A percentile compares a stretch with the other conserved stretches of the same genome.
These are phyloP conservation scores for Danaus chrysippus DNA, from an alignment of 2,888 invertebrate genomes.

Conservation along the genomic window DNA sequence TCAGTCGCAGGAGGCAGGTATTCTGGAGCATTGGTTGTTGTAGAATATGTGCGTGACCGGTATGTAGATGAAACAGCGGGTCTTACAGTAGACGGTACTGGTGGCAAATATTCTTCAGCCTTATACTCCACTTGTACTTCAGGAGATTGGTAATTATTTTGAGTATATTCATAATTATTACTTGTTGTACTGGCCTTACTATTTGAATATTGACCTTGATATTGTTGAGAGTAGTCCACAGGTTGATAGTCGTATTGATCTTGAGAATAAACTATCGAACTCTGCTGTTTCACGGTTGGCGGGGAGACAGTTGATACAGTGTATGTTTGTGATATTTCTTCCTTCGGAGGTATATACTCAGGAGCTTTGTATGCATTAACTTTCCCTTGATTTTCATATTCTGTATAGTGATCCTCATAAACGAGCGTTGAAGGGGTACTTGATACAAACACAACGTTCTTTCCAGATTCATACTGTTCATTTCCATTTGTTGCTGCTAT, in stretches of 20 bases:
- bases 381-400: slow-evolving; percentile 52
- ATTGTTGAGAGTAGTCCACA: slow-evolving; percentile 41
- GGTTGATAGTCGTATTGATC: slow-evolving; percentile 49
- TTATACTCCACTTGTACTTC: slow-evolving; percentile 65
- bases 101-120: slow-evolving; percentile 66
- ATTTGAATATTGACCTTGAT: slow-evolving; percentile 46
- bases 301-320: slow-evolving; percentile 48
- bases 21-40: slow-evolving; percentile 44
- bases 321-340: slow-evolving; percentile 50
- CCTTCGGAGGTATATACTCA: slow-evolving; percentile 48
- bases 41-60: slow-evolving; percentile 51
- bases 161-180: slow-evolving; percentile 48
- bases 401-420: slow-evolving; percentile 64
- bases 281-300: slow-evolving; percentile 49
- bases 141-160: slow-evolving; percentile 55
- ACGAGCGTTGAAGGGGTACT: slow-evolving; percentile 60
- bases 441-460: slow-evolving; percentile 55
- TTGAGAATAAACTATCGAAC: slow-evolving; percentile 44
- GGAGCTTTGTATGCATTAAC: slow-evolving; percentile 47
- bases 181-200: slow-evolving; percentile 47
- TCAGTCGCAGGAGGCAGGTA: slow-evolving; percentile 39
- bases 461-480: slow-evolving; percentile 45
- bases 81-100: slow-evolving; percentile 41
- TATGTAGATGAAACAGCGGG: slow-evolving; percentile 58
- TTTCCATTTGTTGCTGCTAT: slow-evolving; percentile 41